phyloP scores from a whole-genome alignment of 2,113 vertebrate genomes.

The Onychorhynchus coronatus region DNA sequence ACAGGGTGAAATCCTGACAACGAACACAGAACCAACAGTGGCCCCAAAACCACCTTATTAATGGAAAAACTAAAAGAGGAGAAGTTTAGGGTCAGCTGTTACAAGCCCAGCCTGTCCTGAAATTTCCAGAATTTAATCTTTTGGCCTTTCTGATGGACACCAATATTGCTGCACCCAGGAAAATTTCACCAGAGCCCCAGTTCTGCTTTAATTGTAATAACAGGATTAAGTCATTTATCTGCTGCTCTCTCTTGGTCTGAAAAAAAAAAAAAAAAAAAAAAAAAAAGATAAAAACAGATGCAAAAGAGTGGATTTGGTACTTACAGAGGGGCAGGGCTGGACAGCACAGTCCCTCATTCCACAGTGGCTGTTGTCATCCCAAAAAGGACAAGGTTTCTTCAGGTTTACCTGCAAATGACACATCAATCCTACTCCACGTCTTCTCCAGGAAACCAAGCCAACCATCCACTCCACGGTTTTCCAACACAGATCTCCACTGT shows the following conservation, averaged over 20 bases:
- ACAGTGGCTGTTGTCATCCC: slow-evolving; percentile 84
- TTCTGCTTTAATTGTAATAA: not conserved
- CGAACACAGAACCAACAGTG: not conserved
- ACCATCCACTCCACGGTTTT: not conserved
- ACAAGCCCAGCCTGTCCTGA: not conserved
- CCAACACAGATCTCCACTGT: not conserved
- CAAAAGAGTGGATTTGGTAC: not conserved
- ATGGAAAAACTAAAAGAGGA: not conserved
- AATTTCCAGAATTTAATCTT: not conserved
- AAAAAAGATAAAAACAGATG: not conserved
- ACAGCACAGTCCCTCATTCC: slow-evolving; percentile 87
- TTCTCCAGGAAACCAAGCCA: not conserved
- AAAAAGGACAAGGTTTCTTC: slow-evolving; percentile 91
- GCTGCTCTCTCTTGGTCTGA: not conserved
- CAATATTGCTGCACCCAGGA: not conserved
- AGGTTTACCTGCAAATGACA: slow-evolving; percentile 83
- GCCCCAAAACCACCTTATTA: not conserved
- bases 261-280: not conserved
- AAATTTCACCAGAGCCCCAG: not conserved
- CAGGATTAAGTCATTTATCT: not conserved
- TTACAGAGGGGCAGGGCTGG: slow-evolving; percentile 86
- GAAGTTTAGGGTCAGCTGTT: not conserved
- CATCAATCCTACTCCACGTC: not conserved
- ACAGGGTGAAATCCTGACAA: not conserved
- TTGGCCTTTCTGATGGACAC: not conserved